These are phyloP conservation scores for Platysternon megacephalum DNA, from an alignment of 2,113 vertebrate species.

Conservation along the genomic window DNA sequence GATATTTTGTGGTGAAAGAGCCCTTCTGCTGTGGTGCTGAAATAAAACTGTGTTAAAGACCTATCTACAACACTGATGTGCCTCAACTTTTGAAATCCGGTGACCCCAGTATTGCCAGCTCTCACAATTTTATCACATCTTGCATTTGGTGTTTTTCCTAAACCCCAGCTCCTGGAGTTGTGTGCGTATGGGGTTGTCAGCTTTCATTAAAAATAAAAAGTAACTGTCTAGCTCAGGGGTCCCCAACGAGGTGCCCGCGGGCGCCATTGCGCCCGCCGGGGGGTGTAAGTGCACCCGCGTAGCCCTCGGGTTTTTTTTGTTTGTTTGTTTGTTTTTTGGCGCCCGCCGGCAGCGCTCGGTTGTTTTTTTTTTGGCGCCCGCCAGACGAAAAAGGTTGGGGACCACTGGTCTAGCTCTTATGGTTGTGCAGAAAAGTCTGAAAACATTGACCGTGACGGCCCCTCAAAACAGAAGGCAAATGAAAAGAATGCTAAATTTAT, in stretches of 20 bases:
- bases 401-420: too few species aligned
- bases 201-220: not conserved
- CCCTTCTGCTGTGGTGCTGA: not conserved
- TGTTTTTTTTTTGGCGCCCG: too few species aligned
- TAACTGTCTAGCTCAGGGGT: not conserved
- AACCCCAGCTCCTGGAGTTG: not conserved
- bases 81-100: not conserved
- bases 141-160: not conserved
- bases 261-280: too few species aligned
- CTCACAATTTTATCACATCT: not conserved
- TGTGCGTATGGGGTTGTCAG: too few species aligned
- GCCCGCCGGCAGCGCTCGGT: too few species aligned
- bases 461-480: not conserved
- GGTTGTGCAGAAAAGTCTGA: not conserved
- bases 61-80: not conserved
- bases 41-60: not conserved
- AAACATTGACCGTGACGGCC: not conserved
- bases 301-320: too few species aligned
- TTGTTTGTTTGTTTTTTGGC: too few species aligned
- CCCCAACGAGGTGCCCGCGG: too few species aligned
- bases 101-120: fast-evolving
- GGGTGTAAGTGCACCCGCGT: too few species aligned
- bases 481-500: not conserved
- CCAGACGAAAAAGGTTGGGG: too few species aligned
- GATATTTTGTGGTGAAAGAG: not conserved